Percentiles rank a stretch among this genome's conserved stretches.
phyloP scores from a whole-genome alignment of 2,888 invertebrate genomes.

The Hirtodrosophila cameraria region DNA sequence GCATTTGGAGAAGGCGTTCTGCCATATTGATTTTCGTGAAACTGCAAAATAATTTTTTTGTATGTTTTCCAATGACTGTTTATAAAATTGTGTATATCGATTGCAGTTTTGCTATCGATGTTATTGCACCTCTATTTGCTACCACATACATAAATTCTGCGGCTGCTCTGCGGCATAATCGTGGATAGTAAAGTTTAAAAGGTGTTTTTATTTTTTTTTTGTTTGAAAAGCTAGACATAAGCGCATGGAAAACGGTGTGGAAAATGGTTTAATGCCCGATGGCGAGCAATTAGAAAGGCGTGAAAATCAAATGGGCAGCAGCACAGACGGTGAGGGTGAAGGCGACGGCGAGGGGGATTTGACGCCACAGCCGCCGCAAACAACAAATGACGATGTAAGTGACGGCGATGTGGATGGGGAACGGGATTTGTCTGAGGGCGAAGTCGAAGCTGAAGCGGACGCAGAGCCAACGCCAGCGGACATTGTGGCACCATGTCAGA shows the following conservation, averaged over 20 bases:
- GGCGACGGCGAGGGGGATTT: conserved; percentile 58
- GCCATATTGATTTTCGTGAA: too few relatives aligned
- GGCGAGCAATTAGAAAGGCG: conserved; percentile 61
- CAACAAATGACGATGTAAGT: conserved; percentile 64
- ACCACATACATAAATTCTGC: conserved; percentile 74
- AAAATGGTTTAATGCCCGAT: conserved; percentile 72
- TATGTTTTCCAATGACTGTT: too few relatives aligned
- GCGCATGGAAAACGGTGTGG: conserved; percentile 75
- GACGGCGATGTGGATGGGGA: conserved; percentile 60
- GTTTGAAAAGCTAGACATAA: conserved; percentile 36
- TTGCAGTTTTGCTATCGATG: conserved; percentile 7
- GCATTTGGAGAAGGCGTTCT: too few relatives aligned
- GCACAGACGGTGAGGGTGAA: conserved; percentile 62
- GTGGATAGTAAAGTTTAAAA: conserved; percentile 47
- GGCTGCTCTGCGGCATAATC: conserved; percentile 66
- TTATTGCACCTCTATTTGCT: conserved; percentile 29
- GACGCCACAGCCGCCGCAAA: conserved; percentile 47
- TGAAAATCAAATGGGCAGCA: conserved; percentile 64
- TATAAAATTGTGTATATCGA: not conserved
- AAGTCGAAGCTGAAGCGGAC: conserved; percentile 44
- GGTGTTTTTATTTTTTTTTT: conserved; percentile 44
- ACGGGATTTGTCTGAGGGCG: conserved; percentile 47
- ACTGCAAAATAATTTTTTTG: too few relatives aligned
- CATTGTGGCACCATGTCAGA: conserved; percentile 34
- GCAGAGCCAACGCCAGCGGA: conserved; percentile 34